phyloP scores from a whole-genome alignment of 2,113 vertebrate species.

The Mesitornis unicolor region DNA sequence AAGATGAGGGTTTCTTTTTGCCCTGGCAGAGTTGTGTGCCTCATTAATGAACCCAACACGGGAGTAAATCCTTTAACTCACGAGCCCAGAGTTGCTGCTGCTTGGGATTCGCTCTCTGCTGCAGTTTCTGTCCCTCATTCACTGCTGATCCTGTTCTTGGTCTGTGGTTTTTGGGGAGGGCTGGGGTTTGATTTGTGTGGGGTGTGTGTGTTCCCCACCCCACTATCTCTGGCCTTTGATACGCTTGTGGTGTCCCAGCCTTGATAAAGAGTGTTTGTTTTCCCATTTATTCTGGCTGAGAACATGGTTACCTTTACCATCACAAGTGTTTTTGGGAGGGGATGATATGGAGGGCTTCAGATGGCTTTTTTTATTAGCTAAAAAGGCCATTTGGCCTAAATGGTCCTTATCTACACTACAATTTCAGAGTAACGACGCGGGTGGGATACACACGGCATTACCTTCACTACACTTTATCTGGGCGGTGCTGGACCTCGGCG shows the following conservation, averaged over 20 bases:
- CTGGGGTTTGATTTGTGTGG: not conserved
- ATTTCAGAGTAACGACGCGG: not conserved
- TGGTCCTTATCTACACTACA: not conserved
- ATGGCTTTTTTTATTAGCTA: not conserved
- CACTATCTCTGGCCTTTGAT: not conserved
- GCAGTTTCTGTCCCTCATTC: not conserved
- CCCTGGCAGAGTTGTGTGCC: not conserved
- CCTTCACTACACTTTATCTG: not conserved
- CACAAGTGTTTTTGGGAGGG: not conserved
- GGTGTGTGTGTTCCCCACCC: too few species aligned
- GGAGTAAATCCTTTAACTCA: not conserved
- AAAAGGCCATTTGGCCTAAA: not conserved
- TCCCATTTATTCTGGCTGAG: not conserved
- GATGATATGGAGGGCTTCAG: not conserved
- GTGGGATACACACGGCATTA: not conserved
- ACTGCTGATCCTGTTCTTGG: not conserved
- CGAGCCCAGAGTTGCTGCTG: not conserved
- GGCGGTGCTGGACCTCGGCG: not conserved
- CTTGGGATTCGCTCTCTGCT: not conserved
- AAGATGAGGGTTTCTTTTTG: not conserved
- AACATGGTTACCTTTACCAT: not conserved
- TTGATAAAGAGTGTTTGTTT: not conserved
- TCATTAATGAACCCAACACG: not conserved
- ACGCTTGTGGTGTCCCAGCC: not conserved
- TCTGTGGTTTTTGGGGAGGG: not conserved